Evolutionary conservation across 2,797 vertebrate genomes (phyloP), one percentile per base, ranked within the genome.

Genomic region (Menidia menidia): DNA sequence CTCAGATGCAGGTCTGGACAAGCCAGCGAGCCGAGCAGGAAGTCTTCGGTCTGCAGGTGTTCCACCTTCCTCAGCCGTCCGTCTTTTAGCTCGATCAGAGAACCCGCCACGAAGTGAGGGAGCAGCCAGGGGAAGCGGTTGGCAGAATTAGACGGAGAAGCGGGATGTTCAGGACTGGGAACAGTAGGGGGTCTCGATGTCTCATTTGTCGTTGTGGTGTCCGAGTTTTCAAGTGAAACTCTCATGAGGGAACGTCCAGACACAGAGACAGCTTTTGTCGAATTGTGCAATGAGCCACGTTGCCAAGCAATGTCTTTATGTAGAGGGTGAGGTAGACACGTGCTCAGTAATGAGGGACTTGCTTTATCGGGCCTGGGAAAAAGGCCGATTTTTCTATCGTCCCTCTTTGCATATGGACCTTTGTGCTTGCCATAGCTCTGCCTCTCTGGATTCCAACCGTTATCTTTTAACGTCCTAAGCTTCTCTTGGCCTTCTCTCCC

Each of bases 21-120:
- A 50, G 87, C 87, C 39, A 87, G 73, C 0, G 92, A 90, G n/a
- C 92, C 92, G 18, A 88, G 75, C 80, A 93, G 84, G 73, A 95
- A 94, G 80, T 95, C 94, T 74, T 94, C 92, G 0, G 91, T 93
- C 81, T 86, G 90, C 71, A 95, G 81, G 72, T 94, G 92, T 65
- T 94, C 94, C 77, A 95, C 94, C 63, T 77, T 85, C 65, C 92
- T 92, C 73, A 94, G 87, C 35, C 75, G 85, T 3, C 94, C 94
- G 0, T 93, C 91, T 35, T 80, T 78, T 31, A 95, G 92, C 87
- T 95, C 93, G 10, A 95, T 93, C 60, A 95, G 87, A 19, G 94
- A 93, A 57, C 93, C 94, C 0, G 89, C 91, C 53, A 69, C 83
- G 33, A 94, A 95, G 68, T 93, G 92, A 60, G 89, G 88, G 32